Evolutionary conservation across 2,888 invertebrate genomes (phyloP).

Genomic region (Lasioglossum morio): DNA sequence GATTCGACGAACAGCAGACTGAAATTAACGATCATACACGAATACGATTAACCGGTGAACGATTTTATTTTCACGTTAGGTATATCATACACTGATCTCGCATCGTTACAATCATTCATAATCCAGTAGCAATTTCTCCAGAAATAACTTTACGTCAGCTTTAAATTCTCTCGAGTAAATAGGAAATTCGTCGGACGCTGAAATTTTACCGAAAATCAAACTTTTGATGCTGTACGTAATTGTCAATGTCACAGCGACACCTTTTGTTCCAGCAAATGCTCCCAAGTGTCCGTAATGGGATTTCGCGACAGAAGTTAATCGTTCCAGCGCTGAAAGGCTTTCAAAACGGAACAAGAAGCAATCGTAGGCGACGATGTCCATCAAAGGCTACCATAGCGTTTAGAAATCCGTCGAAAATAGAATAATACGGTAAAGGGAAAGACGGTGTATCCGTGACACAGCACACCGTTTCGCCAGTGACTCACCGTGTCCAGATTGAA

Average conservation of each 20-base stretch:
- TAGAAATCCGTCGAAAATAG: constrained; percentile 22
- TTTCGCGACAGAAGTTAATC: background rate
- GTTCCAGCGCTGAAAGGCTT: constrained; percentile 29
- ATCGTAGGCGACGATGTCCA: constrained; percentile 23
- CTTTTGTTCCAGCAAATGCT: background rate
- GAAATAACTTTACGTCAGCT: background rate
- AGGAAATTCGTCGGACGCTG: background rate
- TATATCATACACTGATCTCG: background rate
- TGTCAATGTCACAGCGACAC: background rate
- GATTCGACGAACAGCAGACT: background rate
- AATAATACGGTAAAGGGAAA: constrained; percentile 12
- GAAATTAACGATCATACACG: background rate
- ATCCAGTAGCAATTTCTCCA: background rate
- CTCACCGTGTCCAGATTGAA: constrained; percentile 95
- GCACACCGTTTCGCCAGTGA: constrained; percentile 40
- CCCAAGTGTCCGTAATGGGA: background rate
- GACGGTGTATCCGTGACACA: constrained; percentile 37
- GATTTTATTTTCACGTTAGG: background rate
- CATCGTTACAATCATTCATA: background rate
- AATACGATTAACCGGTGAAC: background rate
- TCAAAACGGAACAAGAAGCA: constrained; percentile 10
- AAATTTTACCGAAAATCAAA: background rate
- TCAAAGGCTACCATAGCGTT: constrained; percentile 8
- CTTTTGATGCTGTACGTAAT: background rate
- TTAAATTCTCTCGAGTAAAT: background rate